phyloP scores from a whole-genome alignment of 2,113 vertebrate genomes.

The Otus sunia region DNA sequence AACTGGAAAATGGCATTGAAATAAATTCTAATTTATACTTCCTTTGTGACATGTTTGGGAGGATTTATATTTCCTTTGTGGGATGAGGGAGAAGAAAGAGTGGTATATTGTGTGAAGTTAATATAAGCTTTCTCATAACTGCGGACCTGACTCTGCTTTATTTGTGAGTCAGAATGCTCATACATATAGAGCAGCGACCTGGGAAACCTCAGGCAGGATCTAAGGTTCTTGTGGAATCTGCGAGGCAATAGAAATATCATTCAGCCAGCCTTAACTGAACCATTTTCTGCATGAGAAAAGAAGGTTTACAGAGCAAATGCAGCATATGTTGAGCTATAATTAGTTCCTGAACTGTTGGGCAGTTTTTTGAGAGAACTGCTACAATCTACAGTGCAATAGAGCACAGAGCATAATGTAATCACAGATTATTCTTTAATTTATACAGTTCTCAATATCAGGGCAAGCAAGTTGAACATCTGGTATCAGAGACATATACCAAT shows the following conservation, averaged over 20 bases:
- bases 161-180: background rate
- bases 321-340: background rate
- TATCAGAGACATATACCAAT: background rate
- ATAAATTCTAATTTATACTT: background rate
- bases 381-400: background rate
- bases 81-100: background rate
- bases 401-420: slow-evolving; percentile 37
- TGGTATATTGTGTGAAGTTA: background rate
- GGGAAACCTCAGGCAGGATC: background rate
- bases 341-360: background rate
- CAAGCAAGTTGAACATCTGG: slow-evolving; percentile 41
- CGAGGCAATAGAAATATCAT: background rate
- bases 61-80: background rate
- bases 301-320: background rate
- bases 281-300: background rate
- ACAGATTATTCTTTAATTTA: slow-evolving; percentile 50
- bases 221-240: background rate
- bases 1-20: background rate
- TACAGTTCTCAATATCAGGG: background rate
- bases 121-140: background rate
- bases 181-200: background rate
- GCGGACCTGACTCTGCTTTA: background rate
- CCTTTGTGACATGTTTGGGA: background rate
- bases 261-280: background rate
- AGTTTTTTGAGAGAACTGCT: slow-evolving; percentile 6